A percentile compares a stretch with the other conserved stretches of the same genome.
phyloP scores from a whole-genome alignment of 2,888 invertebrate species.

The Sinopyrophorus schimmeli region DNA sequence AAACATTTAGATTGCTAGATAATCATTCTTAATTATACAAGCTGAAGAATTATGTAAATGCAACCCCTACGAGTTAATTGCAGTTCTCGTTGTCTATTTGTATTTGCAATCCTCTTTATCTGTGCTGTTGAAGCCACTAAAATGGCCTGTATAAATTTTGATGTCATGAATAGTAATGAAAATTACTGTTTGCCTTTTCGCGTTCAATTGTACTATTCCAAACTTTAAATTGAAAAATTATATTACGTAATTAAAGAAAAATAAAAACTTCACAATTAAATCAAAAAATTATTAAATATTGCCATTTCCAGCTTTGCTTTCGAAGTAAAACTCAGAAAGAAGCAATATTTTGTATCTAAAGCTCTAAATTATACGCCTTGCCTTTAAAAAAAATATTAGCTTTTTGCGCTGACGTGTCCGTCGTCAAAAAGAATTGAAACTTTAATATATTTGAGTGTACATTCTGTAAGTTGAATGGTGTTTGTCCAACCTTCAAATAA shows the following conservation, averaged over 20 bases:
- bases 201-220: no score
- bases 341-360: no score
- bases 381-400: no score
- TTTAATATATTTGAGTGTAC: slow-evolving; percentile 23
- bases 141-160: slow-evolving; percentile 18
- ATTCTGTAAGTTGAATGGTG: slow-evolving; percentile 18
- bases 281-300: no score
- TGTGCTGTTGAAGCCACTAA: slow-evolving; percentile 14
- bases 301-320: no score
- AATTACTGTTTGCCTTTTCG: slow-evolving; percentile 17
- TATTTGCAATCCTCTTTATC: slow-evolving; percentile 24
- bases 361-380: no score
- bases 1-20: slow-evolving; percentile 16
- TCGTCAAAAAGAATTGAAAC: slow-evolving; percentile 1
- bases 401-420: no score
- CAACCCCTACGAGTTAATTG: slow-evolving; percentile 24
- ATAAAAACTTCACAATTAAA: no score
- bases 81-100: slow-evolving; percentile 26
- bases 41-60: slow-evolving; percentile 27
- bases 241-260: no score
- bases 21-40: slow-evolving; percentile 15
- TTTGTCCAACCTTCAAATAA: slow-evolving; percentile 36
- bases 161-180: slow-evolving; percentile 19
- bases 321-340: no score
- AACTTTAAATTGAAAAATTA: no score